Evolutionary conservation across 2,113 vertebrate genomes (phyloP), one percentile per base, ranked within the genome.

Genomic region (Meriones unguiculatus): DNA sequence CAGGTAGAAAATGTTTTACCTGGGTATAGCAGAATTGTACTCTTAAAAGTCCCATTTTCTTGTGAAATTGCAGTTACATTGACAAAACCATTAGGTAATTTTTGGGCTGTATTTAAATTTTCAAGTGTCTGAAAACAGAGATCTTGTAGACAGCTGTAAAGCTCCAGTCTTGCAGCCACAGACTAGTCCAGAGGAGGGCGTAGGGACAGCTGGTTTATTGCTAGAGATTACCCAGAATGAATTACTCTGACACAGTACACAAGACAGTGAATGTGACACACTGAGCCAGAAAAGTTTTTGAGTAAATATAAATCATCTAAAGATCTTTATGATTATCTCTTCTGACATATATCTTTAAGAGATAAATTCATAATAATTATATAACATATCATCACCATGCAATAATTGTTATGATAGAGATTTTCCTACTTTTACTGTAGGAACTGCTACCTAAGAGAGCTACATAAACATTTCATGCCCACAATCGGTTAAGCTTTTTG

Each of bases 21-120:
- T 82, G 15, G 13, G 2, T 59, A 57, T 4, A 80, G 35, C 2
- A 35, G 38, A 69, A 72, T 11, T 52, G 2, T 91, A 17, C 30
- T 82, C 32, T 65, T 32, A 64, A 15, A n/a, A 52, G 75, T 96
- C 57, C 14, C 25, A 91, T 69, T 90, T 93, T 94, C 46, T 94
- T 28, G 89, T 7, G 46, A 93, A 86, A 18, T 12, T 93, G 17
- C 89, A 69, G 95, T 70, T 76, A 95, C 41, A 87, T 14, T 41
- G 30, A 57, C 30, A 15, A 54, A 72, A 91, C 87, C 52, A 69
- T 62, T 62, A 62, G 14, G 41, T 28, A 86, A 18, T 82, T 62
- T 57, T 41, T 85, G 87, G 11, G 3, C 41, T 64, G 13, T 38
- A 62, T 87, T 91, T 84, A 87, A 87, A 70, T 22, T 69, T 20